A percentile compares a stretch with the other conserved stretches of the same genome.
Conservation (phyloP, 2,888 invertebrate genomes). For the Euspilapteryx auroguttella region DNA sequence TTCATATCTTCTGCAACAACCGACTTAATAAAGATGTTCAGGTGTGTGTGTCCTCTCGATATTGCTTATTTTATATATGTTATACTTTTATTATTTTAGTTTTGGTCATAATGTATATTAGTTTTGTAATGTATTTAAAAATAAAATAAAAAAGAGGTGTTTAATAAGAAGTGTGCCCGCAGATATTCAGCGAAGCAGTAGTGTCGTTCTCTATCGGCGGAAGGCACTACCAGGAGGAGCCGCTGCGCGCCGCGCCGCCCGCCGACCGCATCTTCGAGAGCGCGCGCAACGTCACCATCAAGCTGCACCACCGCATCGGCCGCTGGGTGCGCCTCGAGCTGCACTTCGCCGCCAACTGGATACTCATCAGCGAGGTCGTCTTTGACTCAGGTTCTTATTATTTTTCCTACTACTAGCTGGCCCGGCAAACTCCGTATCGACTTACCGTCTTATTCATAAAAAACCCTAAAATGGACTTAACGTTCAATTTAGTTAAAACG, state of each 20-base stretch:
- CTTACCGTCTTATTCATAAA: too few species aligned
- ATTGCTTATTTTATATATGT: background rate
- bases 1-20: constrained; percentile 84
- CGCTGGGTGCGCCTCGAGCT: constrained; percentile 78
- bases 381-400: constrained; percentile 75
- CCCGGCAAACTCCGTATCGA: too few species aligned
- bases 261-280: constrained; percentile 79
- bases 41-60: constrained; percentile 36
- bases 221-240: constrained; percentile 73
- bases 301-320: constrained; percentile 79
- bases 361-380: constrained; percentile 86
- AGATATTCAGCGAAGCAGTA: constrained; percentile 81
- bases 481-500: too few species aligned
- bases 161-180: too few species aligned
- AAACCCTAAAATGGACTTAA: too few species aligned
- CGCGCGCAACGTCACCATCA: constrained; percentile 80
- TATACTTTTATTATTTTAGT: background rate
- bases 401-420: too few species aligned
- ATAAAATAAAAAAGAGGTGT: too few species aligned
- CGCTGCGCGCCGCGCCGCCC: constrained; percentile 71
- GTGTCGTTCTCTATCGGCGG: constrained; percentile 83
- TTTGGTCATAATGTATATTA: too few species aligned
- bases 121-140: too few species aligned
- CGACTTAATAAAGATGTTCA: constrained; percentile 82
- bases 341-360: constrained; percentile 81